Base-by-base conservation (phyloP, 2,113 vertebrate genomes). In the Chloropsis hardwickii region DNA sequence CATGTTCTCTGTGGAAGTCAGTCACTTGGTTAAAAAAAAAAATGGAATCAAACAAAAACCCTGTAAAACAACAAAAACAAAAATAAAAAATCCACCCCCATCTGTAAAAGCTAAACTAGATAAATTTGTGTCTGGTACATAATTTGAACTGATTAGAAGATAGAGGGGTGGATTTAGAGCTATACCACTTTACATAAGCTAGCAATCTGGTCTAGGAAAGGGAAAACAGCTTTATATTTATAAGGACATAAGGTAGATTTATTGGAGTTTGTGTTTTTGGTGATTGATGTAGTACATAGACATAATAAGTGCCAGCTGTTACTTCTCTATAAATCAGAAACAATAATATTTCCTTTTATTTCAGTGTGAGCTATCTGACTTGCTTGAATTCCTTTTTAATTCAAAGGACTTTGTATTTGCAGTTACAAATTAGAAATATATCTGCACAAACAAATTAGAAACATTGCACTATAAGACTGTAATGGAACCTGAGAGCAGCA, bases 221-320 rank as follows among this genome's bases (percentile, higher is more conserved):
- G 67, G 77, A 91, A 94, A 94, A 25, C 71, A 89, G 94, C 84
- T 94, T 94, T 90, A 50, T 92, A 65, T 95, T 94, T 86, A 17
- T 56, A 62, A 66, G 81, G 64, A 88, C 81, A 82, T 91, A 81
- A 94, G 94, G 92, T 74, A 90, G 92, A 81, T 82, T 96, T 96
- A 85, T 93, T 81, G 29, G 47, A 71, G 64, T 94, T 94, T 66
- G 35, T 88, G 70, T 93, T 95, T 88, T 60, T 86, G 56, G 35
- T 96, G 96, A 95, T 92, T 81, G 87, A 95, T 96, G 79, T 62
- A 58, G 54, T 77, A 88, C 92, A 90, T 33, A 83, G 88, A 78
- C 79, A 81, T 96, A 97, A 90, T 86, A 93, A 80, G 28, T 74
- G 47, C 94, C 93, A 96, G 90, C 92, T 97, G 96, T 91, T 95